Evolutionary conservation across 2,888 invertebrate genomes (phyloP).

Genomic region (Orthosia cruda): DNA sequence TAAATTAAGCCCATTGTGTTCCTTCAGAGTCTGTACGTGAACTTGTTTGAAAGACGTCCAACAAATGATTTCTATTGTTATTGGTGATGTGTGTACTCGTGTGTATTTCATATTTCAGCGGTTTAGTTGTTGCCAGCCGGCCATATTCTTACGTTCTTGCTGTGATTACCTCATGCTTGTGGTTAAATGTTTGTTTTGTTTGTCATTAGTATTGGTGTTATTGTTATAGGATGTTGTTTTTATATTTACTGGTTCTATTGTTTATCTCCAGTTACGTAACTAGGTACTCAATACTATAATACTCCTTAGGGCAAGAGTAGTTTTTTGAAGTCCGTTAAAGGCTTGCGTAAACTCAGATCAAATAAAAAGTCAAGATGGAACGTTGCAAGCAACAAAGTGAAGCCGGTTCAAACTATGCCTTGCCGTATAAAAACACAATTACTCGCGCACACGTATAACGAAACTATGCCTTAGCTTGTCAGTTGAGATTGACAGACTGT

Average conservation of each 20-base stretch:
- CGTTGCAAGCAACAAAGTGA: too few species aligned
- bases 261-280: background rate
- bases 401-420: too few species aligned
- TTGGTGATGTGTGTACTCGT: slow-evolving; percentile 31
- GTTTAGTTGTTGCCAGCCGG: slow-evolving; percentile 23
- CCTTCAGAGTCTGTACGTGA: slow-evolving; percentile 30
- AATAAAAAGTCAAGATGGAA: too few species aligned
- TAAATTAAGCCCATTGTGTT: slow-evolving; percentile 54
- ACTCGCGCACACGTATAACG: too few species aligned
- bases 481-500: too few species aligned
- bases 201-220: background rate
- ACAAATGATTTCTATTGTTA: slow-evolving; percentile 58
- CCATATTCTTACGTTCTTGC: slow-evolving; percentile 9
- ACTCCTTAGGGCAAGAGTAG: background rate
- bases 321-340: background rate
- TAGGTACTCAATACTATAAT: too few species aligned
- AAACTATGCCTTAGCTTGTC: too few species aligned
- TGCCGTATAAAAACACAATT: too few species aligned
- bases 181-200: slow-evolving; percentile 11
- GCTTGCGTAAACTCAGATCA: too few species aligned
- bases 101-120: slow-evolving; percentile 17
- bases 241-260: background rate
- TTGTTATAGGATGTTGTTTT: background rate
- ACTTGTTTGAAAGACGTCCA: slow-evolving; percentile 30
- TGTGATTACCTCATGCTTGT: slow-evolving; percentile 6